Evolutionary conservation across 2,888 invertebrate species (phyloP), one percentile per base, ranked within the genome.

Genomic region (Pycnomerus fuliginosus): DNA sequence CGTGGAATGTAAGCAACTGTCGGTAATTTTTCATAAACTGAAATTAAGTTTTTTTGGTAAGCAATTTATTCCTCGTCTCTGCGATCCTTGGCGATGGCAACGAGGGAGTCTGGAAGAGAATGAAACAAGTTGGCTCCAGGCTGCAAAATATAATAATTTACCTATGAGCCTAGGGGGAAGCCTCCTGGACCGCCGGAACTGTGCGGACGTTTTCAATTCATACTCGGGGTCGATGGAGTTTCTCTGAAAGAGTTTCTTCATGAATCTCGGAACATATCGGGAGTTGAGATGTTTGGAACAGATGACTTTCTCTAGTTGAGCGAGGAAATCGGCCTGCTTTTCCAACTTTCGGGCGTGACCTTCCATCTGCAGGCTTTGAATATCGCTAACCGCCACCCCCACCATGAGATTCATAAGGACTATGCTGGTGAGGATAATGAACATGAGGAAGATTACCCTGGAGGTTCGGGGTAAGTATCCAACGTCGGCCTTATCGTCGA

Each of bases 401-500:
- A 75, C 73, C 59, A 78, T 75, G 23, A 79, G 67, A 60, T 79
- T 79, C 76, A 79, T 78, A 24, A 79, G 62, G 20, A 77, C 76
- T 44, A 79, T 76, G 47, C 77, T 76, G 32, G 75, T 73, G 8
- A 79, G 66, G 17, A 78, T 64, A 16, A 77, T 68, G 57, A 79
- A 79, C 32, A 71, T 55, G 13, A 76, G 56, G 59, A 79, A 78
- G 11, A 78, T 70, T 16, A 76, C 51, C 46, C 76, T 68, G 16
- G 75, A 70, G 14, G 71, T 69, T 23, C 60, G 57, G n/a, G 56
- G 58, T n/a, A n/a, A n/a, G n/a, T n/a, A n/a, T n/a, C n/a, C n/a
- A n/a, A n/a, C n/a, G n/a, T n/a, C n/a, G n/a, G n/a, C 48, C 22
- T 56, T 35, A 17, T 63, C 58, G 12, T 58, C 52, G 56, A 76